Evolutionary conservation across 2,888 invertebrate species (phyloP).

Genomic region (Polylopha cassiicola): DNA sequence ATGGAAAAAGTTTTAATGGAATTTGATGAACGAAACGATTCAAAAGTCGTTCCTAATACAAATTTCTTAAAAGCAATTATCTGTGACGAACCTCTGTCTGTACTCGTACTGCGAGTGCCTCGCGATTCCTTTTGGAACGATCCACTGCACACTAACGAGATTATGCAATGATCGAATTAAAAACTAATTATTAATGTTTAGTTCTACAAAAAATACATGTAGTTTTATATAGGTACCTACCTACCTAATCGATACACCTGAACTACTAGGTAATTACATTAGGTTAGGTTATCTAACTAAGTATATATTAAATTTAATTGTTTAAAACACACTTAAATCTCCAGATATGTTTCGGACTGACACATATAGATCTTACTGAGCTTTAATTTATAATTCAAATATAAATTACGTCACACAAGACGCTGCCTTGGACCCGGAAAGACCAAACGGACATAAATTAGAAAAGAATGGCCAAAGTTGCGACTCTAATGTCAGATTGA

Average conservation of each 20-base stretch:
- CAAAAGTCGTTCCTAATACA: slow-evolving; percentile 43
- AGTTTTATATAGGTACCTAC: no score
- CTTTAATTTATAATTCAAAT: slow-evolving; percentile 13
- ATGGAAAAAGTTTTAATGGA: slow-evolving; percentile 73
- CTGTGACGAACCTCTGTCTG: slow-evolving; percentile 36
- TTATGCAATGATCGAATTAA: slow-evolving; percentile 5
- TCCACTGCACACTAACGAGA: slow-evolving; percentile 10
- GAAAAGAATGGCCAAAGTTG: slow-evolving; percentile 63
- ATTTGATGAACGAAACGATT: slow-evolving; percentile 61
- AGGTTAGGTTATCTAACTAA: no score
- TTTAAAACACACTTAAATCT: no score
- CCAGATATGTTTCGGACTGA: no score
- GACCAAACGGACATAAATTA: slow-evolving; percentile 55
- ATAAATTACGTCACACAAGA: slow-evolving; percentile 25
- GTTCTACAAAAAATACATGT: no score
- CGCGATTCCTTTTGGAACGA: slow-evolving; percentile 24
- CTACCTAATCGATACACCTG: no score
- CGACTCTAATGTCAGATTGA: slow-evolving; percentile 65
- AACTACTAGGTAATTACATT: no score
- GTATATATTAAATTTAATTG: no score
- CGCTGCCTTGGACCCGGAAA: slow-evolving; percentile 28
- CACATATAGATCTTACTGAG: no score
- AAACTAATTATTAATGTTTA: slow-evolving; percentile 4
- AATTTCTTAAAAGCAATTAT: slow-evolving; percentile 54
- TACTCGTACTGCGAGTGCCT: slow-evolving; percentile 39